These are phyloP conservation scores for Xanthorhoe designata DNA, from an alignment of 2,888 invertebrate genomes.

Conservation along the genomic window DNA sequence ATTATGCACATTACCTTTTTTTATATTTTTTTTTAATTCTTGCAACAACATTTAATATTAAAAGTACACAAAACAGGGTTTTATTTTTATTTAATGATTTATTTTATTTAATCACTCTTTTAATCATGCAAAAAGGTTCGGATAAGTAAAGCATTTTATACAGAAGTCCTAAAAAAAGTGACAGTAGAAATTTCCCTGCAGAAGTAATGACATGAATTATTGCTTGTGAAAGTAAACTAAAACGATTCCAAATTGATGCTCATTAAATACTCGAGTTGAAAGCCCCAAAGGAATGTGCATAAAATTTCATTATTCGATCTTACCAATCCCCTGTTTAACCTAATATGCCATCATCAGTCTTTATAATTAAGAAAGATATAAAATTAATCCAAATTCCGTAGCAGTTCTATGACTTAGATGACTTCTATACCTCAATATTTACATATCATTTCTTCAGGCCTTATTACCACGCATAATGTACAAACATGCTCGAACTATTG, in stretches of 20 bases:
- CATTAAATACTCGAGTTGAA: constrained; percentile 4
- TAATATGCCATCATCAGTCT: constrained; percentile 80
- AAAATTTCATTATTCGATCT: constrained; percentile 42
- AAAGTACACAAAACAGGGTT: background rate
- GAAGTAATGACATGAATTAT: background rate
- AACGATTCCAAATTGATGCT: background rate
- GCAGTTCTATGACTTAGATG: constrained; percentile 54
- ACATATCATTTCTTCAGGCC: constrained; percentile 19
- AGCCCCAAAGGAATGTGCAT: constrained; percentile 60
- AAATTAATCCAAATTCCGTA: constrained; percentile 59
- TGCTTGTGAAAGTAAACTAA: background rate
- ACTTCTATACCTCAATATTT: constrained; percentile 36
- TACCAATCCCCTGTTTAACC: constrained; percentile 53
- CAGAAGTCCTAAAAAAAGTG: background rate
- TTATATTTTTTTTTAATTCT: constrained; percentile 46
- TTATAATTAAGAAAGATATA: constrained; percentile 67
- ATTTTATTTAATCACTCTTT: background rate
- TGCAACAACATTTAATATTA: constrained; percentile 45
- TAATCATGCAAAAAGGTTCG: background rate
- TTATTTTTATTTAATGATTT: background rate
- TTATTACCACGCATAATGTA: background rate
- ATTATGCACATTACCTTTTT: constrained; percentile 68
- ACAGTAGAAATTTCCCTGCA: background rate
- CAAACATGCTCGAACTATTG: background rate
- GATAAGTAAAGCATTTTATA: background rate